Percentiles rank a stretch among this genome's conserved stretches.
These are phyloP conservation scores for Aquatica leii DNA, from an alignment of 2,888 invertebrate genomes.

Conservation along the genomic window DNA sequence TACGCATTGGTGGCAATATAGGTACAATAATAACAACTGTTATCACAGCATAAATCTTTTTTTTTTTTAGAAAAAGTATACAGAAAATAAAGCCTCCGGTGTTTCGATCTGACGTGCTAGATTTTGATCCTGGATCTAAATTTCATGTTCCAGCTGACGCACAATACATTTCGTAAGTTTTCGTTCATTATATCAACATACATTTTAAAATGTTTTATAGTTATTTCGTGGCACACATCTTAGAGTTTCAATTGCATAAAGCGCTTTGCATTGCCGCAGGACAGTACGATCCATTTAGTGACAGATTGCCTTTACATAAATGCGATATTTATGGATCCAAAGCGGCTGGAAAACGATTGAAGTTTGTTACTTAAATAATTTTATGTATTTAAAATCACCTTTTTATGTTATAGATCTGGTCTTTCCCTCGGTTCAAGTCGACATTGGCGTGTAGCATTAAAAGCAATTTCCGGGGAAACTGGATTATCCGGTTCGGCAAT, in stretches of 20 bases:
- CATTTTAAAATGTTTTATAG: slow-evolving; percentile 51
- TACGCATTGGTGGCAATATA: slow-evolving; percentile 59
- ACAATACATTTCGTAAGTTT: slow-evolving; percentile 58
- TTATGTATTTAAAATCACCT: slow-evolving; percentile 25
- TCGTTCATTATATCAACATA: slow-evolving; percentile 5
- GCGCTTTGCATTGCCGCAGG: slow-evolving; percentile 74
- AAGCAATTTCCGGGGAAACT: slow-evolving; percentile 65
- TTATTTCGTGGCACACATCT: slow-evolving; percentile 72
- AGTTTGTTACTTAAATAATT: slow-evolving; percentile 55
- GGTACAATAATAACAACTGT: slow-evolving; percentile 34
- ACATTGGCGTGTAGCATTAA: slow-evolving; percentile 68
- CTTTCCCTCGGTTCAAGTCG: slow-evolving; percentile 61
- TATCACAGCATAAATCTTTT: not conserved
- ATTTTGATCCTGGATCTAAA: slow-evolving; percentile 63
- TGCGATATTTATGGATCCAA: slow-evolving; percentile 52
- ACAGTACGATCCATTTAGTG: slow-evolving; percentile 64
- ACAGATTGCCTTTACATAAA: slow-evolving; percentile 51
- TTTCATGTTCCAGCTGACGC: slow-evolving; percentile 61
- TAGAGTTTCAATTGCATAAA: slow-evolving; percentile 82
- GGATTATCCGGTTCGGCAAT: slow-evolving; percentile 65
- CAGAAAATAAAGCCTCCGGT: slow-evolving; percentile 61
- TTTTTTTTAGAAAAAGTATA: slow-evolving; percentile 54
- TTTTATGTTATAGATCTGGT: slow-evolving; percentile 60
- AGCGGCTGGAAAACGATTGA: slow-evolving; percentile 61
- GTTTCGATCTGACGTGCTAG: slow-evolving; percentile 55